phyloP scores from a whole-genome alignment of 2,888 invertebrate genomes.

The Mythimna albipuncta region DNA sequence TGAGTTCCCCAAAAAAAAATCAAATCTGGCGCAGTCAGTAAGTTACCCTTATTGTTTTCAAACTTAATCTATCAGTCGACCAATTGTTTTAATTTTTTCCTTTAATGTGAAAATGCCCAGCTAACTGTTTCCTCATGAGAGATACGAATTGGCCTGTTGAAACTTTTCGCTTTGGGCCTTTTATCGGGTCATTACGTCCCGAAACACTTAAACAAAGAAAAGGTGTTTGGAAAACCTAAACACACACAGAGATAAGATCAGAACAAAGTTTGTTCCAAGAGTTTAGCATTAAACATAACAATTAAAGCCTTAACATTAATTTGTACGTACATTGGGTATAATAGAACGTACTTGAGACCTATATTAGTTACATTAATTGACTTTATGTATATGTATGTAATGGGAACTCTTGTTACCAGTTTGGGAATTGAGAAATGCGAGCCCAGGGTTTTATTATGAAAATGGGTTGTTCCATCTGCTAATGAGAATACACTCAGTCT shows the following conservation, averaged over 20 bases:
- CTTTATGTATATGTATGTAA: not conserved
- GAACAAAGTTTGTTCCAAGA: conserved; percentile 12
- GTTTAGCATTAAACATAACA: conserved; percentile 24
- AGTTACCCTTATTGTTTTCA: not conserved
- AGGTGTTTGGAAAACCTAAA: conserved; percentile 4
- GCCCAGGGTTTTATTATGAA: not conserved
- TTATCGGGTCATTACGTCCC: not conserved
- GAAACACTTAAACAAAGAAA: conserved; percentile 1
- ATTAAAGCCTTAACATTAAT: conserved; percentile 25
- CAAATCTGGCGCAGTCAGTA: not conserved
- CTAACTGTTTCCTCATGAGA: not conserved
- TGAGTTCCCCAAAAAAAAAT: too few species aligned
- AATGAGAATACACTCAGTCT: not conserved
- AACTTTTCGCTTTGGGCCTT: not conserved
- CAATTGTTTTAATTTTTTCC: not conserved
- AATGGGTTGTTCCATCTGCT: not conserved
- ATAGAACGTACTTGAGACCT: conserved; percentile 7
- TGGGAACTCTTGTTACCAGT: not conserved
- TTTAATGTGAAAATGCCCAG: conserved; percentile 1
- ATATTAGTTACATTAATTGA: conserved; percentile 5
- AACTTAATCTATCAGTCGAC: not conserved
- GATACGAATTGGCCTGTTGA: not conserved
- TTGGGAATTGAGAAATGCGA: not conserved
- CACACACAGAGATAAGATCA: conserved; percentile 9
- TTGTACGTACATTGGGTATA: conserved; percentile 1